Conservation (phyloP, 2,797 vertebrate genomes). For the Gadopsis marmoratus region DNA sequence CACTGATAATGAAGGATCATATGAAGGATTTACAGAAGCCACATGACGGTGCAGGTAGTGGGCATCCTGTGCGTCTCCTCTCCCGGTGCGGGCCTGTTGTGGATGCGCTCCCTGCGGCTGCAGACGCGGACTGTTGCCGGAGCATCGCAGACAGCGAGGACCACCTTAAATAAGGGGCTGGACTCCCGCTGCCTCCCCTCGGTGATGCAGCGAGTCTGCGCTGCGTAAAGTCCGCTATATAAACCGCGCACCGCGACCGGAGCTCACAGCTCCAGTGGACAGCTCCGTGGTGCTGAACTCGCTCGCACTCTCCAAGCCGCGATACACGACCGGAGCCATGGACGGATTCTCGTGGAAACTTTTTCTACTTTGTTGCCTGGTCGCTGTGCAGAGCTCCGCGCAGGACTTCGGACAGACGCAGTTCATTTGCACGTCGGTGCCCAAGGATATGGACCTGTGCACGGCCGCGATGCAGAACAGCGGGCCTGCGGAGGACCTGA, state of each 20-base stretch:
- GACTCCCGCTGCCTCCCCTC: constrained; percentile 83
- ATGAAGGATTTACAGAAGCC: too few species aligned
- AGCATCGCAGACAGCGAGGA: constrained; percentile 16
- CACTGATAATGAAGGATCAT: background rate
- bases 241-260: constrained; percentile 77
- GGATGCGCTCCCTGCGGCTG: background rate
- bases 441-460: constrained; percentile 96
- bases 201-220: constrained; percentile 83
- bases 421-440: constrained; percentile 97
- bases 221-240: constrained; percentile 84
- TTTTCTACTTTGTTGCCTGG: constrained; percentile 84
- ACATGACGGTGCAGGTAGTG: background rate
- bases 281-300: constrained; percentile 84
- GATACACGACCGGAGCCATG: constrained; percentile 69
- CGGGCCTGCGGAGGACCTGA: constrained; percentile 92
- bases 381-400: constrained; percentile 77
- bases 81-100: background rate
- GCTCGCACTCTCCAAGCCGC: background rate
- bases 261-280: constrained; percentile 84
- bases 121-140: background rate
- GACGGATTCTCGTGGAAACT: constrained; percentile 84
- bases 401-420: constrained; percentile 94
- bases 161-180: constrained; percentile 81
- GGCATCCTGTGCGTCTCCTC: background rate
- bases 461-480: constrained; percentile 90